Evolutionary conservation across 2,797 vertebrate genomes (phyloP).

Genomic region (Parambassis ranga): DNA sequence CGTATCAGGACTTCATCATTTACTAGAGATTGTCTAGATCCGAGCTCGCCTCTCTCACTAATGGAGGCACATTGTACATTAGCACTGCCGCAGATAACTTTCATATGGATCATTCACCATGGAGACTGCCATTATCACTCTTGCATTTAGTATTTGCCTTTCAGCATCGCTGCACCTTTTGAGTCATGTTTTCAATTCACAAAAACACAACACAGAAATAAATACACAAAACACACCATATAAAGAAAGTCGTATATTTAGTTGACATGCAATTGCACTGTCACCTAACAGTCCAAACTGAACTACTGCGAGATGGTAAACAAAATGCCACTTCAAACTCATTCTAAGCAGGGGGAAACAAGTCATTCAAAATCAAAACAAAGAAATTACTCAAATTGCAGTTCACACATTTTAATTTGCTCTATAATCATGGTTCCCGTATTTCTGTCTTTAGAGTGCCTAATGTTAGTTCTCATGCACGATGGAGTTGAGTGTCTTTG

Average conservation of each 20-base stretch:
- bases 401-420: conserved; percentile 14
- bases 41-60: conserved; percentile 61
- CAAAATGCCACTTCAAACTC: conserved; percentile 17
- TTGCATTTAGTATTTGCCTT: conserved; percentile 20
- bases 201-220: background rate
- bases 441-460: conserved; percentile 33
- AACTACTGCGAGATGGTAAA: background rate
- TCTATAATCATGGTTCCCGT: conserved; percentile 37
- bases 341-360: background rate
- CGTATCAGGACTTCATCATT: conserved; percentile 75
- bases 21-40: conserved; percentile 64
- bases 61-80: conserved; percentile 74
- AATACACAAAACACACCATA: background rate
- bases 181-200: background rate
- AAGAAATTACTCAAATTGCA: conserved; percentile 21
- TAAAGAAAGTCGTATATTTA: background rate
- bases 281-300: background rate
- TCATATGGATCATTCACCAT: conserved; percentile 55
- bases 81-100: conserved; percentile 64
- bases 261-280: background rate
- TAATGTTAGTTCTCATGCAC: conserved; percentile 45
- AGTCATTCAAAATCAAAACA: conserved; percentile 19
- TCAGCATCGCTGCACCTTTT: background rate
- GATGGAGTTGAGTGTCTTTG: conserved; percentile 66
- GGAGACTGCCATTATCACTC: conserved; percentile 45